Base-by-base conservation (phyloP, 2,797 vertebrate genomes). In the Rhadinocentrus ornatus region DNA sequence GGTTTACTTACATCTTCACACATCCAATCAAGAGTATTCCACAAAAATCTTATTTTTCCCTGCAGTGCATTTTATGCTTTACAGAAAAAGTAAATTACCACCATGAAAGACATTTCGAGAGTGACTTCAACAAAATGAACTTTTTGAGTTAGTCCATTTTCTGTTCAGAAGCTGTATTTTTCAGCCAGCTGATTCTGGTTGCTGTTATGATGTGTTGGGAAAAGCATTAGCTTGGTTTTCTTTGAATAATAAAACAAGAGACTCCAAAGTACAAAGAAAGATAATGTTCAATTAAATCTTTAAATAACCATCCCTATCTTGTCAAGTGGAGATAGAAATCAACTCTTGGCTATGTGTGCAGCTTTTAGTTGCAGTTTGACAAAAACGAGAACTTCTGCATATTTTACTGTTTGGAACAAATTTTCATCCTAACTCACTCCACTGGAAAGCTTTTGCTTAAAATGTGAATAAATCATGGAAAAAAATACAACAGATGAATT, bases 1-100 rank as follows among this genome's bases (percentile, higher is more conserved):
- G 71, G 11, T 74, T 80, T 53, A 66, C 56, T 73, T 52, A 31
- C 24, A 63, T 79, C 62, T 53, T 72, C 75, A 66, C 69, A 77
- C 27, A 60, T 77, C 29, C 34, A 15, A 24, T 50, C 63, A 55
- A 41, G 61, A 78, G 62, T 46, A 56, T 59, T 74, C 59, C 9
- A 73, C 6, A 4, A 29, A 37, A 72, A 31, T 18, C 10, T 6
- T 53, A 73, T 4, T 46, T 32, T 32, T 18, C 18, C 39, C 39
- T 1, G 12, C 46, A 24, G 13, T 6, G n/a, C 29, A 2, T 62
- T 53, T 41, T 27, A 26, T 1, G 29, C 18, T 5, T 58, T 24
- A 41, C 48, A 41, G 31, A 27, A 58, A 69, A 69, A 62, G 37
- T 26, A 48, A 29, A 55, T 70, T 54, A 22, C 15, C 39, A 22